Evolutionary conservation across 1,140 invertebrate species (phyloP).

Genomic region (Drosophila erecta): DNA sequence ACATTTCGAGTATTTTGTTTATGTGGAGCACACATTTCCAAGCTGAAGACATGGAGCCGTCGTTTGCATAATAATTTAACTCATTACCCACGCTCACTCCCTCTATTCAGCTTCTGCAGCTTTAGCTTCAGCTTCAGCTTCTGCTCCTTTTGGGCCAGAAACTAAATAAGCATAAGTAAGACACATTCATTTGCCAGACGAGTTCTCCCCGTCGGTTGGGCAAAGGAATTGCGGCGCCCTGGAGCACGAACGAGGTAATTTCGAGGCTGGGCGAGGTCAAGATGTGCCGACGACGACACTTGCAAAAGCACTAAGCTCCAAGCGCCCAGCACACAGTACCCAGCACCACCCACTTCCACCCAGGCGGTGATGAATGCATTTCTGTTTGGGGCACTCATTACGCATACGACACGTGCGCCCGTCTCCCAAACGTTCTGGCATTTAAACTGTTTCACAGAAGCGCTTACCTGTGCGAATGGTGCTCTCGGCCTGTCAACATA

Average conservation of each 20-base stretch:
- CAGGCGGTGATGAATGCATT: slow-evolving; percentile 26
- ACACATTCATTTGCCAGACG: slow-evolving; percentile 52
- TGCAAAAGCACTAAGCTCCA: neutral
- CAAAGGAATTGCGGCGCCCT: slow-evolving; percentile 46
- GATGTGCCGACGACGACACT: slow-evolving; percentile 43
- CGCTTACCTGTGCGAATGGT: slow-evolving; percentile 1
- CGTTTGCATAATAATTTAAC: slow-evolving; percentile 82
- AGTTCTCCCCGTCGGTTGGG: slow-evolving; percentile 14
- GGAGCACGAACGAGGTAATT: slow-evolving; percentile 50
- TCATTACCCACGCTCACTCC: slow-evolving; percentile 51
- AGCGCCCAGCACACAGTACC: neutral
- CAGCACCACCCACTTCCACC: neutral
- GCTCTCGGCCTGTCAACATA: slow-evolving; percentile 25
- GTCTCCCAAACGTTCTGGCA: slow-evolving; percentile 17
- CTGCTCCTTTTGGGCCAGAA: slow-evolving; percentile 26
- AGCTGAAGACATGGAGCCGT: slow-evolving; percentile 54
- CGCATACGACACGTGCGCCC: slow-evolving; percentile 44
- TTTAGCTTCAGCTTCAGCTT: neutral
- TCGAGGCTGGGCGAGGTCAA: slow-evolving; percentile 38
- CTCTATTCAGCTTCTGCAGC: neutral
- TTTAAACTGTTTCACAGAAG: slow-evolving; percentile 18
- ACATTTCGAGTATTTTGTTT: slow-evolving; percentile 73
- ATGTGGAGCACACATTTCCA: slow-evolving; percentile 56
- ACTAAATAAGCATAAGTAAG: slow-evolving; percentile 75
- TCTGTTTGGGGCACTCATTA: slow-evolving; percentile 34